Conservation (phyloP, 2,888 invertebrate genomes). For the Chaetogeoica ovagalla region DNA sequence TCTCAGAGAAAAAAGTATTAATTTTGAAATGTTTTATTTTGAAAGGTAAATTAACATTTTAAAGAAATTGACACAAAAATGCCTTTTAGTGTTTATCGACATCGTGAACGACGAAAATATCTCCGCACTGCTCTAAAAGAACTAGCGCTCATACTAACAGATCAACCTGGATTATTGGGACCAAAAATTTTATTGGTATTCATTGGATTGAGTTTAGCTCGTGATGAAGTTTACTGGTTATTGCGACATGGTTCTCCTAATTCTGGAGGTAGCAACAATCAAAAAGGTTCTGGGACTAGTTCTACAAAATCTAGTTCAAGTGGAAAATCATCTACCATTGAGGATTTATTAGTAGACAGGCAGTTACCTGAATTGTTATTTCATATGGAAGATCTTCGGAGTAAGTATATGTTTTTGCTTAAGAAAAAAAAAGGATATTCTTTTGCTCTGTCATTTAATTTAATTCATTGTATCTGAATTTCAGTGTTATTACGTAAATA, state of each 20-base stretch:
- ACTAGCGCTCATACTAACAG: constrained; percentile 89
- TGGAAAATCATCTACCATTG: constrained; percentile 69
- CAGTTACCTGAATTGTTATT: constrained; percentile 96
- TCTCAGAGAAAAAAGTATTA: not conserved
- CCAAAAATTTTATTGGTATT: constrained; percentile 96
- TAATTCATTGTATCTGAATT: constrained; percentile 51
- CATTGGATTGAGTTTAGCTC: constrained; percentile 91
- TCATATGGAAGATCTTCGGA: constrained; percentile 96
- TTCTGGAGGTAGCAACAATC: constrained; percentile 30
- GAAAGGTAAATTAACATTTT: too few relatives aligned
- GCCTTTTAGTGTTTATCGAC: constrained; percentile 71
- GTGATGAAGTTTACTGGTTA: constrained; percentile 97
- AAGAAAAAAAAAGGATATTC: not conserved
- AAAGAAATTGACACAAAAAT: too few relatives aligned
- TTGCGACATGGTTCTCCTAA: constrained; percentile 75
- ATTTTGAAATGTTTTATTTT: too few relatives aligned
- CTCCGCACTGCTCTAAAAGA: constrained; percentile 93
- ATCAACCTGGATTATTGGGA: constrained; percentile 96
- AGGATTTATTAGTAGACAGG: constrained; percentile 90
- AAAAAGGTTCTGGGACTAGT: constrained; percentile 8
- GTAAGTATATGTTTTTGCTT: constrained; percentile 59
- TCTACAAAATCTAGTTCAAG: constrained; percentile 78
- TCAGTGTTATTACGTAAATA: constrained; percentile 85
- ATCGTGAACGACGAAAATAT: constrained; percentile 94
- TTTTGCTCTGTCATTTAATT: not conserved